Base-by-base conservation (phyloP, 1,140 invertebrate genomes). In the Platyura marginata region DNA sequence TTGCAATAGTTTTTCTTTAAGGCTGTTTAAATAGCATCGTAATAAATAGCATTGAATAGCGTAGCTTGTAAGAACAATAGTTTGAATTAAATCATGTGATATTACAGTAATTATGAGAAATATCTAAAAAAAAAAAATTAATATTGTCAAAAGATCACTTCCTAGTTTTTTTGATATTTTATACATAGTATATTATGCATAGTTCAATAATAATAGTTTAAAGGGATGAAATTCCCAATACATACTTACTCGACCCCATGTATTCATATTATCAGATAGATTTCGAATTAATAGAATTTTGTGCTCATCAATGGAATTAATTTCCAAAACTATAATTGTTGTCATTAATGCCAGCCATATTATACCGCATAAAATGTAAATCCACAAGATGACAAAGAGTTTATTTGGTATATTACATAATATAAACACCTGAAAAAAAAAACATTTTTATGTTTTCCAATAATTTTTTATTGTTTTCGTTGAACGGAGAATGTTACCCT, bases 21-120 rank as follows among this genome's bases (percentile, higher is more conserved):
- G 54, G 49, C 79, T 79, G 46, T 73, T 67, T 9, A 83, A 61
- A 56, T 83, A 78, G 2, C 75, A 74, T 40, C 75, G 72, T 34
- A 85, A 53, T 41, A 84, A 61, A 58, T 82, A 78, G n/a, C 77
- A 78, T 62, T 84, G 79, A 10, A 85, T 65, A 48, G 79, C 83
- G 49, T 83, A 85, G 60, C 77, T 82, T 2, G 77, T 78, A 43
- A 84, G 74, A 42, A 84, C 71, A 10, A 79, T 80, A 3, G 78
- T 76, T 56, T 84, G 79, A 21, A 83, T 72, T 59, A 83, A 68
- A 56, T 85, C 79, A 48, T 84, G 81, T 57, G 75, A 75, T 34
- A 82, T 55, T 21, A 79, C 80, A 41, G 75, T 78, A 16, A 75
- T 49, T 25, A 79, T 67, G 20, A 84, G 54, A 20, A 77, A 49